Evolutionary conservation across 1,140 invertebrate genomes (phyloP).

Genomic region (Ceratosolen fusciceps): DNA sequence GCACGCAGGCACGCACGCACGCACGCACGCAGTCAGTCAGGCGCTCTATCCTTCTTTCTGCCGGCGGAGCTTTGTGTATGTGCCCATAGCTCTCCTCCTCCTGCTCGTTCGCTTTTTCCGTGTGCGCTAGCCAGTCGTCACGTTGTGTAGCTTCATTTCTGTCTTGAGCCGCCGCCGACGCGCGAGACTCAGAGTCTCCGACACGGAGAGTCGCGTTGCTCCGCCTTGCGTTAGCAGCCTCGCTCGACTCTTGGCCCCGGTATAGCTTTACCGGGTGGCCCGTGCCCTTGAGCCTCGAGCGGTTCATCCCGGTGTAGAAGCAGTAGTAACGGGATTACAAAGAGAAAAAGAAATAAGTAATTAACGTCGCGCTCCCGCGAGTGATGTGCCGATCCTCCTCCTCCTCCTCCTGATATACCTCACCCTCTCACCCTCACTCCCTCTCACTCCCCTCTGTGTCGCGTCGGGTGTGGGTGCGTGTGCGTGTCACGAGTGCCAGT

Average conservation of each 20-base stretch:
- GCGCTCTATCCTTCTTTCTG: slow-evolving; percentile 47
- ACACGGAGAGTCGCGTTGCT: slow-evolving; percentile 36
- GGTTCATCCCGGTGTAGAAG: too few relatives aligned
- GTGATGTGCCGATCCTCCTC: slow-evolving; percentile 21
- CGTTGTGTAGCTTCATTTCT: slow-evolving; percentile 68
- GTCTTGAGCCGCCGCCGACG: slow-evolving; percentile 63
- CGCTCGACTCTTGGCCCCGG: too few relatives aligned
- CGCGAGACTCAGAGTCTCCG: slow-evolving; percentile 38
- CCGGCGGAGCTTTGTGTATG: slow-evolving; percentile 38
- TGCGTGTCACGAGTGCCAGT: slow-evolving; percentile 15
- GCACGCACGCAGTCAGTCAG: slow-evolving; percentile 26
- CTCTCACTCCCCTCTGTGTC: too few relatives aligned
- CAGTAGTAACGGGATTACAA: too few relatives aligned
- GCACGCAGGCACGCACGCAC: slow-evolving; percentile 54
- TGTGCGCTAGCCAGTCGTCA: slow-evolving; percentile 58
- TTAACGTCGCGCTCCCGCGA: slow-evolving; percentile 13
- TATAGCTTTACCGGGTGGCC: too few relatives aligned
- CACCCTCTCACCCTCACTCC: too few relatives aligned
- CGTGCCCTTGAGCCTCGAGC: too few relatives aligned
- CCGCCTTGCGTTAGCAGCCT: too few relatives aligned
- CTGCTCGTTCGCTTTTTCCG: slow-evolving; percentile 55
- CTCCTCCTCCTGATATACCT: too few relatives aligned
- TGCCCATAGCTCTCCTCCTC: slow-evolving; percentile 50
- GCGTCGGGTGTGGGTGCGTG: not conserved
- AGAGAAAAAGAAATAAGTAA: too few relatives aligned